Conservation (phyloP, 2,888 invertebrate genomes). For the Thyatira batis region DNA sequence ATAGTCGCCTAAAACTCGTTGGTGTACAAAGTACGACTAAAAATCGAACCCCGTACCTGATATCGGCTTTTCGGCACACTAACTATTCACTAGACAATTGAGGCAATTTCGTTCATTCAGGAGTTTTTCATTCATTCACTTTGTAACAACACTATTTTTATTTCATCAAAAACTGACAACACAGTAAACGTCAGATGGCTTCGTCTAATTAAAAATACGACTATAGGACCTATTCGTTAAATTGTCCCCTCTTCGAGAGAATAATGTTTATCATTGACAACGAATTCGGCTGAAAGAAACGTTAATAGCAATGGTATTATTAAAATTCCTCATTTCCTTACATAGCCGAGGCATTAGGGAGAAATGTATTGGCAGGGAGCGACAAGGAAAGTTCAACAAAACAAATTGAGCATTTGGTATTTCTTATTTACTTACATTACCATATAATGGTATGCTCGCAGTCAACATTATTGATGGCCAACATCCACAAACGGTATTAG, state of each 20-base stretch:
- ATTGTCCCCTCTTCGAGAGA: neutral
- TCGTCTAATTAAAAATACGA: too few relatives aligned
- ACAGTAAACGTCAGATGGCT: too few relatives aligned
- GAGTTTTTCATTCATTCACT: too few relatives aligned
- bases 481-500: slow-evolving; percentile 22
- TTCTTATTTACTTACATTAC: neutral
- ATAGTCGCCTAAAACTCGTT: too few relatives aligned
- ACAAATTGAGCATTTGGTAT: neutral
- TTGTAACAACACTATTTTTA: too few relatives aligned
- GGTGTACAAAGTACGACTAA: too few relatives aligned
- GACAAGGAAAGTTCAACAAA: neutral
- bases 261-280: neutral
- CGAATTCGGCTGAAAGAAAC: neutral
- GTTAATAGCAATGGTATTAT: neutral
- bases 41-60: too few relatives aligned
- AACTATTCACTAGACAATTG: too few relatives aligned
- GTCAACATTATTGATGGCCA: slow-evolving; percentile 15
- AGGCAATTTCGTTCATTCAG: too few relatives aligned
- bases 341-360: neutral
- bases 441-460: neutral
- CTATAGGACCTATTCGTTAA: neutral
- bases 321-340: neutral
- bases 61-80: too few relatives aligned
- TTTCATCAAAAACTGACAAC: too few relatives aligned
- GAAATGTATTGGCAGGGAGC: neutral